phyloP scores from a whole-genome alignment of 35 echinoderm and acorn worm genomes.

The Acanthaster planci region DNA sequence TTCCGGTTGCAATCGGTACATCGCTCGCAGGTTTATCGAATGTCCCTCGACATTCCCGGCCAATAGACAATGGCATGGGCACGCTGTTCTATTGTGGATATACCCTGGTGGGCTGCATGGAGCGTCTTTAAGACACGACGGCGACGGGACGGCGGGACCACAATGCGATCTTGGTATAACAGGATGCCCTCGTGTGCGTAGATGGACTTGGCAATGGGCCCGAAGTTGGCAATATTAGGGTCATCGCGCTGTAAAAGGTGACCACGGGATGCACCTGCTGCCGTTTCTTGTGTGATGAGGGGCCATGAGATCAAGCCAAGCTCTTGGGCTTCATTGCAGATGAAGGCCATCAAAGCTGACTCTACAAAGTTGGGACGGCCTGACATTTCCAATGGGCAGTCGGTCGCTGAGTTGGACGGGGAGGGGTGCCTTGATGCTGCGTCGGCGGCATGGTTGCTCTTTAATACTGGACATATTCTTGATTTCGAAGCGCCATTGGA shows the following conservation, averaged over 20 bases:
- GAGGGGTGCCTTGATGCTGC: not conserved
- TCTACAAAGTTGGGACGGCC: not conserved
- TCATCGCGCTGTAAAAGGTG: not conserved
- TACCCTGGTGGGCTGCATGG: constrained; percentile 18
- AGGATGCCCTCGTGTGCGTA: not conserved
- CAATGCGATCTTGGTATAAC: not conserved
- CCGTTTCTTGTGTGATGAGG: not conserved
- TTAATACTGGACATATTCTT: not conserved
- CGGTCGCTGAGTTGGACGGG: not conserved
- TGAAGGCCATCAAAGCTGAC: too few relatives aligned
- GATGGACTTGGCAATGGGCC: not conserved
- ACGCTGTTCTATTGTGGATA: not conserved
- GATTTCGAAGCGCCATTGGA: not conserved
- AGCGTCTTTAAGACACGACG: not conserved
- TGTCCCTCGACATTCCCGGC: constrained; percentile 19
- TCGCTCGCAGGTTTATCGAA: not conserved
- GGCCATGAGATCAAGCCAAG: not conserved
- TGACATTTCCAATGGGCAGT: not conserved
- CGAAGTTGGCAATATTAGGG: not conserved
- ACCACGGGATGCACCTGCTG: not conserved
- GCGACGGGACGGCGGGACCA: not conserved
- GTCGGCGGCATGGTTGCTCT: too few relatives aligned
- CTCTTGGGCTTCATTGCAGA: too few relatives aligned
- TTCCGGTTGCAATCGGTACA: constrained; percentile 32
- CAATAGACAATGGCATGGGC: constrained; percentile 16